Base-by-base conservation (phyloP, 2,113 vertebrate species). In the Cyphomyrus discorhynchus region DNA sequence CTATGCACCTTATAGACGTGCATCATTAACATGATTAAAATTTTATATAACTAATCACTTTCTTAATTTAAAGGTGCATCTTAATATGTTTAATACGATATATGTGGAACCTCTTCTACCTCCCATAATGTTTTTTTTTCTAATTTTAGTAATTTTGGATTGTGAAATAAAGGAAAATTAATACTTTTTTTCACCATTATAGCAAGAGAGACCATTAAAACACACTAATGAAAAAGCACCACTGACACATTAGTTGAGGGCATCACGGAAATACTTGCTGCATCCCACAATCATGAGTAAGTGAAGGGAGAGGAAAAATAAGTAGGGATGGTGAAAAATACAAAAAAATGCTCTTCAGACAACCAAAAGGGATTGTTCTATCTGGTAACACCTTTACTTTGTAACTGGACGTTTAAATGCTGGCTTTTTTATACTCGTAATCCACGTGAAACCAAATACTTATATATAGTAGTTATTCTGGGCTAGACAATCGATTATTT, bases 401-500 rank as follows among this genome's bases (percentile, higher is more conserved):
- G 49, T 89, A 86, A 90, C 45, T 86, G 89, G 83, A 90, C 86
- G 52, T 77, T 70, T 47, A 86, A 49, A 66, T 49, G 47, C 62
- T 87, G 62, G 31, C 62, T 62, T 87, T 90, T 42, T 90, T 35
- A 80, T 62, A 46, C 27, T 10, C 46, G 3, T 52, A 90, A 86
- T 35, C 47, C 53, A 82, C 56, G 13, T 31, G 31, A 52, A 87
- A 90, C 42, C 58, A 77, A n/a, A 87, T 87, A 87, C 46, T 70
- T 56, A 80, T 27, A 27, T 52, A 45, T 21, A 46, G 45, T 85
- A 85, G 58, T 35, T 86, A 74, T 87, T 74, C 58, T 80, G 89
- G 47, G 49, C 5, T 87, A 80, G 85, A 90, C 89, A 90, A 80
- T 90, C 89, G 13, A 50, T 70, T 90, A n/a, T 87, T 80, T 80